Conservation (phyloP, 2,113 vertebrate species). For the Tichodroma muraria region DNA sequence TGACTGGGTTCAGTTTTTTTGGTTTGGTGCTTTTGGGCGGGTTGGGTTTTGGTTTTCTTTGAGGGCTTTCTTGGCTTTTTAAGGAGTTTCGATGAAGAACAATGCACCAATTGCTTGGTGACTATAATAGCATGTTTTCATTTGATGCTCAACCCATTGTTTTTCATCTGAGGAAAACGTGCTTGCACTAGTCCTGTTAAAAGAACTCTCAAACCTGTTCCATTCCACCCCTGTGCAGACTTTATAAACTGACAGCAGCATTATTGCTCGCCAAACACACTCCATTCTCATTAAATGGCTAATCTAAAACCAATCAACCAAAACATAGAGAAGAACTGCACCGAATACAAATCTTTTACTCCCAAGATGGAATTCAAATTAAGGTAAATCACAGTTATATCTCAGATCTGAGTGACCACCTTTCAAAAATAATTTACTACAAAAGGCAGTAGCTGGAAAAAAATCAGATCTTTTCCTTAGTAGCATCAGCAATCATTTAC, state of each 20-base stretch:
- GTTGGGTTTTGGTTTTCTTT: not conserved
- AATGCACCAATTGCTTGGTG: not conserved
- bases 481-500: not conserved
- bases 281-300: conserved; percentile 79
- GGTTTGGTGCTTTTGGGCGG: not conserved
- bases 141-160: conserved; percentile 10
- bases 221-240: conserved; percentile 49
- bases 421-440: not conserved
- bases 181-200: conserved; percentile 25
- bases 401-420: not conserved
- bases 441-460: not conserved
- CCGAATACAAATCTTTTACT: conserved; percentile 52
- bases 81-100: not conserved
- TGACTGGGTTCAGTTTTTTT: not conserved
- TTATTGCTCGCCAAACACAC: conserved; percentile 69
- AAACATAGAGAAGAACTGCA: conserved; percentile 38
- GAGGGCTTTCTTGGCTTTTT: not conserved
- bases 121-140: not conserved
- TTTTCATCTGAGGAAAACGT: conserved; percentile 31
- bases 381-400: conserved; percentile 43
- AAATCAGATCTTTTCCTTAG: not conserved
- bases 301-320: conserved; percentile 70
- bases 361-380: not conserved
- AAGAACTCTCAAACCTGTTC: conserved; percentile 48
- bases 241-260: conserved; percentile 69